phyloP scores from a whole-genome alignment of 2,888 invertebrate species.

The Troilus luridus region DNA sequence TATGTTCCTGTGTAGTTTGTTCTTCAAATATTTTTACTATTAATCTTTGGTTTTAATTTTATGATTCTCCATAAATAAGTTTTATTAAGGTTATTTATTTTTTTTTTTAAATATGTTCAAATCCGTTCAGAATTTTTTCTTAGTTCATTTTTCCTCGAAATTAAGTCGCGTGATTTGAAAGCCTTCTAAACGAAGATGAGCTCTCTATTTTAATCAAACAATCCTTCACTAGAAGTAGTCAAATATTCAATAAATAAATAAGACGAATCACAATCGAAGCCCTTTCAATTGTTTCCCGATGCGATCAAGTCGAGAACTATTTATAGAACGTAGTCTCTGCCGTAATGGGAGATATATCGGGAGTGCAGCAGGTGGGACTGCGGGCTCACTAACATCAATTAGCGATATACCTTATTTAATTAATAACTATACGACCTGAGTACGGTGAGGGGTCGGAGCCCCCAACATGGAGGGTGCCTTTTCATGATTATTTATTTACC shows the following conservation, averaged over 20 bases:
- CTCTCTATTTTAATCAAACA: not conserved
- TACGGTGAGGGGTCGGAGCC: not conserved
- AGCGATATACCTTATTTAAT: not conserved
- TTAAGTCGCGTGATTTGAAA: not conserved
- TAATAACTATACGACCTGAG: not conserved
- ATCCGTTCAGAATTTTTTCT: not conserved
- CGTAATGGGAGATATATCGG: not conserved
- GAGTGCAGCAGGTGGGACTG: not conserved
- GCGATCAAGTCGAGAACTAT: not conserved
- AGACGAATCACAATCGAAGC: not conserved
- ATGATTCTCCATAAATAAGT: too few species aligned
- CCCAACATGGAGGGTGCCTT: not conserved
- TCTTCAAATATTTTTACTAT: too few species aligned
- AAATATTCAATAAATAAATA: not conserved
- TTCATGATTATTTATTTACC: not conserved
- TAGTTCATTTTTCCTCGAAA: not conserved
- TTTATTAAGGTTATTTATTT: too few species aligned
- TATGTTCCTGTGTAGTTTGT: too few species aligned
- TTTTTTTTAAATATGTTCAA: not conserved
- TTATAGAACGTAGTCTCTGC: not conserved
- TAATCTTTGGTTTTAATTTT: too few species aligned
- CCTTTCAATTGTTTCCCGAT: not conserved
- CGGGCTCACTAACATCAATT: not conserved
- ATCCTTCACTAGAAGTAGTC: not conserved
- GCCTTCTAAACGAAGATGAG: not conserved